A percentile compares a stretch with the other conserved stretches of the same genome.
Evolutionary conservation across 2,113 vertebrate genomes (phyloP).

Genomic region (Falcunculus frontatus): DNA sequence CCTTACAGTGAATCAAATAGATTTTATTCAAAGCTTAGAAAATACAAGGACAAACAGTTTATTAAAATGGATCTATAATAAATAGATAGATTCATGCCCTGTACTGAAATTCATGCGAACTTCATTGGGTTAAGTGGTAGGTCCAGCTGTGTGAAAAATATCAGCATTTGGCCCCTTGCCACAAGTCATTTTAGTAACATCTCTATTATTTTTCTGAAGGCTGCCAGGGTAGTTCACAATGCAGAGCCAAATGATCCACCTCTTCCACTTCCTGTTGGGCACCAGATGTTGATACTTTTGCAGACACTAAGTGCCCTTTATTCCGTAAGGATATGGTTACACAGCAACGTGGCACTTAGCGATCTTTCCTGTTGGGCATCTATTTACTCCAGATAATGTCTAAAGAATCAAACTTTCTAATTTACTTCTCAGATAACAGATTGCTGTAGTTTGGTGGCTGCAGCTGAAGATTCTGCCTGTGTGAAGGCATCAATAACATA

Average conservation of each 20-base stretch:
- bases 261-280: background rate
- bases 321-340: background rate
- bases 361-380: background rate
- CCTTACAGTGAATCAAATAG: background rate
- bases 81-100: background rate
- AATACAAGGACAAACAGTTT: conserved; percentile 12
- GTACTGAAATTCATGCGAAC: background rate
- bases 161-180: background rate
- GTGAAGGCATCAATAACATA: background rate
- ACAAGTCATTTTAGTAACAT: background rate
- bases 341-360: background rate
- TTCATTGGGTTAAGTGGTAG: conserved; percentile 12
- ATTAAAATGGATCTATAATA: conserved; percentile 22
- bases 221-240: background rate
- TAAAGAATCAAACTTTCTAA: background rate
- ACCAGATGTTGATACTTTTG: conserved; percentile 13
- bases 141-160: conserved; percentile 24
- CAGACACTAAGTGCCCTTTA: background rate
- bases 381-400: background rate
- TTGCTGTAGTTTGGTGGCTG: background rate
- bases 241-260: background rate
- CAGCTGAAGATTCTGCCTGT: background rate
- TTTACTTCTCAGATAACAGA: background rate
- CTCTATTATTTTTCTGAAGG: conserved; percentile 11
- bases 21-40: conserved; percentile 33